A percentile compares a stretch with the other conserved stretches of the same genome.
Evolutionary conservation across 2,888 invertebrate species (phyloP).

Genomic region (Hartigia nigra): DNA sequence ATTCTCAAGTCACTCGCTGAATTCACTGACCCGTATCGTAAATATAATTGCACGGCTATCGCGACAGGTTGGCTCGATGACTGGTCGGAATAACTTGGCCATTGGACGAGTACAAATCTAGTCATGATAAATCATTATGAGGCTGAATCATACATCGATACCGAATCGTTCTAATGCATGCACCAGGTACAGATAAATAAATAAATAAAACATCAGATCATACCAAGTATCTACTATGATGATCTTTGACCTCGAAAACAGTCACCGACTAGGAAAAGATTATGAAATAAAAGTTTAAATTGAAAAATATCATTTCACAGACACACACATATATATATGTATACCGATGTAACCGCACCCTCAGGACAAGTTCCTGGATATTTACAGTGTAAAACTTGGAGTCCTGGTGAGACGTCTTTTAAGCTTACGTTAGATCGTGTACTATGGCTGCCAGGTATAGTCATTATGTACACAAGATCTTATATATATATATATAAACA

Average conservation of each 20-base stretch:
- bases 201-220: background rate
- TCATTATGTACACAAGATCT: constrained; percentile 15
- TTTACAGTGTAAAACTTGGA: constrained; percentile 16
- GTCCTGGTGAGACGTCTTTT: constrained; percentile 18
- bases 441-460: constrained; percentile 5
- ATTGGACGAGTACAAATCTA: background rate
- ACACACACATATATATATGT: background rate
- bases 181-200: background rate
- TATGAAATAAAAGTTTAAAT: background rate
- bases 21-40: background rate
- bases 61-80: background rate
- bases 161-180: background rate
- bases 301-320: no score
- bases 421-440: constrained; percentile 28
- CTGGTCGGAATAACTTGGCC: background rate
- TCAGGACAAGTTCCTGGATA: constrained; percentile 27
- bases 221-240: background rate
- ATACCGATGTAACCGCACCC: constrained; percentile 26
- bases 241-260: background rate
- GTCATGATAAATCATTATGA: background rate
- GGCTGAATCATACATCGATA: background rate
- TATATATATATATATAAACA: constrained; percentile 17
- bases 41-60: background rate
- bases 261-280: background rate
- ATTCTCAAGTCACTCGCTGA: background rate